Evolutionary conservation across 2,888 invertebrate species (phyloP).

Genomic region (Heliconius aoede): DNA sequence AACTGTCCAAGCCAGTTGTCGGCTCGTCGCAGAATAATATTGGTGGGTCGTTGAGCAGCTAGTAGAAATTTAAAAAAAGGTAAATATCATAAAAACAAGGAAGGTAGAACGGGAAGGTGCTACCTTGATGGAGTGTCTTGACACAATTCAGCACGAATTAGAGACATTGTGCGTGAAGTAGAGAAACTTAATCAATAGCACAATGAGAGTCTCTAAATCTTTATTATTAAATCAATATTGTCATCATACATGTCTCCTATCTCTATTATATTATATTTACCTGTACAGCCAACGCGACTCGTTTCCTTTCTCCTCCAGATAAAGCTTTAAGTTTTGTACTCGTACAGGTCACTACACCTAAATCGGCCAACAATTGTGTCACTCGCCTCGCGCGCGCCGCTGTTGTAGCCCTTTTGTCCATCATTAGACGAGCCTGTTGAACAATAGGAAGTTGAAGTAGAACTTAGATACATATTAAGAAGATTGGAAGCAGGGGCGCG

Average conservation of each 20-base stretch:
- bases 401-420: slow-evolving; percentile 84
- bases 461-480: too few species aligned
- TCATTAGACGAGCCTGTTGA: slow-evolving; percentile 88
- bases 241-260: too few species aligned
- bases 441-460: too few species aligned
- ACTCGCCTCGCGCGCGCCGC: slow-evolving; percentile 60
- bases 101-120: too few species aligned
- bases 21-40: slow-evolving; percentile 97
- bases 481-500: too few species aligned
- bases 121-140: too few species aligned
- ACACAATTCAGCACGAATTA: too few species aligned
- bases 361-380: slow-evolving; percentile 82
- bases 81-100: neutral
- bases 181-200: too few species aligned
- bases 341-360: slow-evolving; percentile 89
- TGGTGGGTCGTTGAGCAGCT: slow-evolving; percentile 94
- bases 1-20: slow-evolving; percentile 96
- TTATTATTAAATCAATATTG: too few species aligned
- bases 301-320: slow-evolving; percentile 95
- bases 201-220: too few species aligned
- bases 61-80: slow-evolving; percentile 42
- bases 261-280: slow-evolving; percentile 75
- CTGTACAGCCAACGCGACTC: slow-evolving; percentile 94
- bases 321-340: slow-evolving; percentile 89
- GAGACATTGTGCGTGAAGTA: too few species aligned